Percentiles rank a stretch among this genome's conserved stretches.
Conservation (phyloP, 2,888 invertebrate genomes). For the Heterodera filipjevi region DNA sequence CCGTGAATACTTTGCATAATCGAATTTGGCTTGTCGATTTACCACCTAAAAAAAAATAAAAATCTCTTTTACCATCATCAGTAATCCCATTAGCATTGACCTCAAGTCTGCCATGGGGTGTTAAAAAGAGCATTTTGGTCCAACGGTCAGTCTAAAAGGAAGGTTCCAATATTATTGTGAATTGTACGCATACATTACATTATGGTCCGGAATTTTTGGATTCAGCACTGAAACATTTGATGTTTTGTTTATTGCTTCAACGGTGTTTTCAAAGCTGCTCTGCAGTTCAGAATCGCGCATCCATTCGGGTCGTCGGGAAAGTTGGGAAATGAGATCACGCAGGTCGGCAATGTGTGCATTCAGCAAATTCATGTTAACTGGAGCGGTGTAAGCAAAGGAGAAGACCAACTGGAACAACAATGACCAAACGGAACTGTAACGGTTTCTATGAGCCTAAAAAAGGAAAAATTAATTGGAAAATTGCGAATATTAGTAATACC, state of each 20-base stretch:
- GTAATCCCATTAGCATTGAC: too few relatives aligned
- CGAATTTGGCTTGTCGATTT: conserved; percentile 36
- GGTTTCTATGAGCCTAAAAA: background rate
- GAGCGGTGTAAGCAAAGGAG: conserved; percentile 7
- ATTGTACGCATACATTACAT: background rate
- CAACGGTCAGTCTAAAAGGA: conserved; percentile 29
- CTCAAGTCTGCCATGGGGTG: conserved; percentile 38
- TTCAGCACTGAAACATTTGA: conserved; percentile 53
- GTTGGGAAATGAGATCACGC: conserved; percentile 1
- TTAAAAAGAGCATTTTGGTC: conserved; percentile 41
- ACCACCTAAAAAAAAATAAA: conserved; percentile 24
- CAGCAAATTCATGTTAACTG: conserved; percentile 22
- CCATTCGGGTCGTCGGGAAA: background rate
- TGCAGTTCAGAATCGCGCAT: background rate
- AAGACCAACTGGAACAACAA: conserved; percentile 11
- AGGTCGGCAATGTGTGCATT: conserved; percentile 18
- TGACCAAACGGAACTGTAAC: conserved; percentile 5
- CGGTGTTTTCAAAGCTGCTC: background rate
- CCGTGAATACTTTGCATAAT: conserved; percentile 32
- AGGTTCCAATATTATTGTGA: too few relatives aligned
- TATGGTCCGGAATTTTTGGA: conserved; percentile 32
- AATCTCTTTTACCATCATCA: background rate
- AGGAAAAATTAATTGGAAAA: background rate
- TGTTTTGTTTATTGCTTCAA: conserved; percentile 13
- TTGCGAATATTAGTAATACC: background rate